Base-by-base conservation (phyloP, 2,797 vertebrate species). In the Liasis olivaceus region DNA sequence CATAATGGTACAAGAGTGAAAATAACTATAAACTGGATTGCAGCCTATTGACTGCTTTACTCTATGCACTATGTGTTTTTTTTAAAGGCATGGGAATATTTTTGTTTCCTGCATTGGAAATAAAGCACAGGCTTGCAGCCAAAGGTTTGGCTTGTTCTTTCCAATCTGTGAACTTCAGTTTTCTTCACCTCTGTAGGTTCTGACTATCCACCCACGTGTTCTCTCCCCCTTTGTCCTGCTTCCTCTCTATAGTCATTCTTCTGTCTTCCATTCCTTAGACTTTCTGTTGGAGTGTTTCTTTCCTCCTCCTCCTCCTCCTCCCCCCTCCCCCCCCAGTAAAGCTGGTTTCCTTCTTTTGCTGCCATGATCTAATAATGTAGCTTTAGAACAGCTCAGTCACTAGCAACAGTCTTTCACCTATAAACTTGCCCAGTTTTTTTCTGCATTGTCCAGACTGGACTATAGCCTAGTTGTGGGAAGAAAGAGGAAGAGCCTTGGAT, bases 111-210 rank as follows among this genome's bases (percentile, higher is more conserved):
- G 54, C 14, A 42, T 81, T 92, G 69, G 85, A 92, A 92, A 92
- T 86, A 89, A 66, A 85, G 26, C n/a, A 28, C 26, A 86, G 92
- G 81, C 81, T 13, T 89, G 26, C 54, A 86, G 91, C 91, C 91
- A 92, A 72, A 59, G 36, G 47, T 90, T 47, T 26, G 56, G 54
- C 36, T 90, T 22, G 64, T 60, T 87, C 77, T 91, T 31, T 17
- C 77, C 69, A 66, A 36, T 63, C 51, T 84, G 47, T 87, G 84
- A 56, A 85, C 28, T 87, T 85, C n/a, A 66, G 58, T 28, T 89
- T 36, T 89, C 20, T 31, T 84, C 56, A 66, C 14, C 17, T 24
- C 14, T 85, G 1, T 20, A 63, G 8, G 3, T 36, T 54, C 47
- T 69, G 31, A 54, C 15, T 1, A 9, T 56, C 72, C 51, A 85